A percentile compares a stretch with the other conserved stretches of the same genome.
These are phyloP conservation scores for Anthrax anthrax DNA, from an alignment of 2,888 invertebrate genomes.

Conservation along the genomic window DNA sequence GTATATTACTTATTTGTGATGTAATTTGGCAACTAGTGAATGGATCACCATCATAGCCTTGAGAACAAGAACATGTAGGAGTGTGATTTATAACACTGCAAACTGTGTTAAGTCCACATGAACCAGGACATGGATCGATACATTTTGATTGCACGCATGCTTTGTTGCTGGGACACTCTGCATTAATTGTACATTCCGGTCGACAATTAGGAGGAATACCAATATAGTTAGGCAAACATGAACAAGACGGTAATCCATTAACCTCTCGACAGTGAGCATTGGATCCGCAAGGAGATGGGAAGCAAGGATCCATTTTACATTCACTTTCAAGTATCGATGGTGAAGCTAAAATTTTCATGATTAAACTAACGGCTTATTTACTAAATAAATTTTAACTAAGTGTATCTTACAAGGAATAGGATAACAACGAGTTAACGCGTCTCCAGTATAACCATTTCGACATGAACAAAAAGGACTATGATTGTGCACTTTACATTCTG, in stretches of 20 bases:
- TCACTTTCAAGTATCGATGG: constrained; percentile 18
- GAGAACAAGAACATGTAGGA: constrained; percentile 49
- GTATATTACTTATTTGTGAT: constrained; percentile 20
- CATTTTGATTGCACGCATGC: constrained; percentile 58
- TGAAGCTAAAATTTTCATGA: constrained; percentile 18
- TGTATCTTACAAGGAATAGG: constrained; percentile 34
- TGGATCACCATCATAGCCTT: constrained; percentile 41
- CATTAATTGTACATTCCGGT: constrained; percentile 53
- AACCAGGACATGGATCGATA: constrained; percentile 53
- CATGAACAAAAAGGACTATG: constrained; percentile 69
- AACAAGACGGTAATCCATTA: constrained; percentile 47
- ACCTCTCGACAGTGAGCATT: constrained; percentile 44
- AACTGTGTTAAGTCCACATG: constrained; percentile 46
- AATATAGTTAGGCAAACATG: constrained; percentile 46
- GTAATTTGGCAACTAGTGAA: constrained; percentile 35
- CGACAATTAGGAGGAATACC: constrained; percentile 56
- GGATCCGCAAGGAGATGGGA: constrained; percentile 50
- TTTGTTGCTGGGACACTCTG: constrained; percentile 50
- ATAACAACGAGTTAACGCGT: constrained; percentile 55
- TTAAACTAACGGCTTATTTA: too few relatives aligned
- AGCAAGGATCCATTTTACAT: constrained; percentile 42
- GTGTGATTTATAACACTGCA: constrained; percentile 51
- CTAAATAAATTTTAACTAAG: neutral
- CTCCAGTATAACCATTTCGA: constrained; percentile 52
- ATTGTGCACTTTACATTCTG: constrained; percentile 58